Conservation (phyloP, 2,113 vertebrate species). For the Thermophis baileyi region DNA sequence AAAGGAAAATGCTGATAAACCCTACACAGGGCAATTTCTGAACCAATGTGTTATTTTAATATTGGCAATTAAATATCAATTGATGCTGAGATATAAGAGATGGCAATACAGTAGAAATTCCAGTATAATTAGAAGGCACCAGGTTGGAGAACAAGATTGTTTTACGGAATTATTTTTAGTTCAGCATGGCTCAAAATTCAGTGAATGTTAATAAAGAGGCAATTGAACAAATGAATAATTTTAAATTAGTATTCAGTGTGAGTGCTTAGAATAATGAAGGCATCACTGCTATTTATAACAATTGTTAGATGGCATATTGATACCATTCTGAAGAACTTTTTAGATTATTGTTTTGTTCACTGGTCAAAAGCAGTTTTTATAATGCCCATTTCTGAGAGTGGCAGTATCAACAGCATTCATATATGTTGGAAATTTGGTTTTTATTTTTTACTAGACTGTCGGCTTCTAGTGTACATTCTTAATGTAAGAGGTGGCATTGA, state of each 20-base stretch:
- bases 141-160: neutral
- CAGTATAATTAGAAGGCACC: neutral
- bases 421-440: neutral
- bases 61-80: neutral
- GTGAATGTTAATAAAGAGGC: neutral
- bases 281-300: neutral
- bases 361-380: neutral
- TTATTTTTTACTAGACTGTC: neutral
- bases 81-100: neutral
- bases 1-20: slow-evolving; percentile 5
- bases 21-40: slow-evolving; percentile 30
- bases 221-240: neutral
- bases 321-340: neutral
- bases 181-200: neutral
- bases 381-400: neutral
- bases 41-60: slow-evolving; percentile 22
- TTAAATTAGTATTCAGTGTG: neutral
- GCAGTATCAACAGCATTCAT: neutral
- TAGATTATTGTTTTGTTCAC: slow-evolving; percentile 15
- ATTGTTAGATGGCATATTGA: neutral
- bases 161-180: neutral
- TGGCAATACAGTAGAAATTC: neutral
- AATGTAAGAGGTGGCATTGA: neutral
- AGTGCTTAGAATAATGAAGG: neutral
- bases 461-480: neutral